Evolutionary conservation across 2,797 vertebrate species (phyloP).

Genomic region (Pangasius macronema): DNA sequence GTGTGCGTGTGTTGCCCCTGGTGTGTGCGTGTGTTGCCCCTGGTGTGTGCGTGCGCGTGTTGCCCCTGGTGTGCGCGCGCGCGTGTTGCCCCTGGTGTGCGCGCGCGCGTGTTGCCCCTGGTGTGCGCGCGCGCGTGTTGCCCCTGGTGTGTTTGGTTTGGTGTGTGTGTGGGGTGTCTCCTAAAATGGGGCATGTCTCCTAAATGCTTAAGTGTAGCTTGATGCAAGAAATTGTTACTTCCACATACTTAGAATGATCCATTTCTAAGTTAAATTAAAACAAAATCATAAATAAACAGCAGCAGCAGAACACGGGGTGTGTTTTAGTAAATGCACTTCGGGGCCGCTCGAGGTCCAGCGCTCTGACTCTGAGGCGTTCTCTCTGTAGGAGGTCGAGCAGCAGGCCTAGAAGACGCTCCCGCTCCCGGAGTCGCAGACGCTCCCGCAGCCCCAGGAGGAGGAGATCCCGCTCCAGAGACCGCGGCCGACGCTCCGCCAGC

Average conservation of each 20-base stretch:
- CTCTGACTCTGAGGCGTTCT: not conserved
- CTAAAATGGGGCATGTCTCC: not conserved
- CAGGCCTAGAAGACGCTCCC: constrained; percentile 85
- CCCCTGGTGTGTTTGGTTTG: too few relatives aligned
- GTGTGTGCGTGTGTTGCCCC: too few relatives aligned
- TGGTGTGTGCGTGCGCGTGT: too few relatives aligned
- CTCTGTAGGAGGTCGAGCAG: constrained; percentile 83
- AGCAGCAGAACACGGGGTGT: not conserved
- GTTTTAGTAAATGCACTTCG: not conserved
- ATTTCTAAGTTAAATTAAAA: too few relatives aligned
- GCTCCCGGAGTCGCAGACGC: constrained; percentile 85
- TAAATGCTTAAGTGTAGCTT: not conserved
- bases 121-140: too few relatives aligned
- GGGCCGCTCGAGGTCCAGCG: not conserved
- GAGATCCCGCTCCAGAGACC: constrained; percentile 84
- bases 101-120: too few relatives aligned
- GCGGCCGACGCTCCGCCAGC: constrained; percentile 81
- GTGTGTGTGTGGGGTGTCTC: not conserved
- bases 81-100: too few relatives aligned
- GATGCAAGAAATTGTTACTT: not conserved
- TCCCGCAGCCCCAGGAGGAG: constrained; percentile 90
- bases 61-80: too few relatives aligned
- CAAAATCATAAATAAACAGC: too few relatives aligned
- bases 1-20: too few relatives aligned
- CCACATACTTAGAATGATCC: too few relatives aligned